These are phyloP conservation scores for Tragulus kanchil DNA, from an alignment of 2,113 vertebrate genomes.

Conservation along the genomic window DNA sequence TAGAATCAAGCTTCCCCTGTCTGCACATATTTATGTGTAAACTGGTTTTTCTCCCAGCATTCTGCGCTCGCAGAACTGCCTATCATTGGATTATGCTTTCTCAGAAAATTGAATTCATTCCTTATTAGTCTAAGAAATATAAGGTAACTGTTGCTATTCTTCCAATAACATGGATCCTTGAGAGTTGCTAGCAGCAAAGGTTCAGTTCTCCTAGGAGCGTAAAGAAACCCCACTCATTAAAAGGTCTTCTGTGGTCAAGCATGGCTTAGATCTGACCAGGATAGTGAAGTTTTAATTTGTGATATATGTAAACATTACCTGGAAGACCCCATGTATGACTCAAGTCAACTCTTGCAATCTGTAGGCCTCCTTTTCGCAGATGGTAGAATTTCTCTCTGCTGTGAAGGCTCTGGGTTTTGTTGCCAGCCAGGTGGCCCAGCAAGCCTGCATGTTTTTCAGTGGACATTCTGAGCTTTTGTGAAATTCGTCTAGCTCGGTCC, in stretches of 20 bases:
- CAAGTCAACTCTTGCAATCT: neutral
- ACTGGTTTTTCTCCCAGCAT: neutral
- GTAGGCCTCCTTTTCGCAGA: neutral
- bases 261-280: neutral
- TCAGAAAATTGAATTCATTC: neutral
- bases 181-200: neutral
- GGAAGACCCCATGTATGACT: neutral
- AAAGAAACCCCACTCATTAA: neutral
- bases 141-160: neutral
- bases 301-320: neutral
- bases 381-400: neutral
- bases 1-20: neutral
- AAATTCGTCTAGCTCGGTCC: neutral
- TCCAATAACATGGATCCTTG: neutral
- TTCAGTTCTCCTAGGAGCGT: slow-evolving; percentile 27
- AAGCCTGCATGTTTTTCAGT: neutral
- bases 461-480: neutral
- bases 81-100: neutral
- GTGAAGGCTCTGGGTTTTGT: neutral
- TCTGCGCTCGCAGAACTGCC: neutral
- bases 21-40: neutral
- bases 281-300: neutral
- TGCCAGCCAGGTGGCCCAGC: no score
- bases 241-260: neutral
- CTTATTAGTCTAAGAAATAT: neutral